Percentiles rank a stretch among this genome's conserved stretches.
Evolutionary conservation across 2,888 invertebrate genomes (phyloP).

Genomic region (Listrodromus nycthemerus): DNA sequence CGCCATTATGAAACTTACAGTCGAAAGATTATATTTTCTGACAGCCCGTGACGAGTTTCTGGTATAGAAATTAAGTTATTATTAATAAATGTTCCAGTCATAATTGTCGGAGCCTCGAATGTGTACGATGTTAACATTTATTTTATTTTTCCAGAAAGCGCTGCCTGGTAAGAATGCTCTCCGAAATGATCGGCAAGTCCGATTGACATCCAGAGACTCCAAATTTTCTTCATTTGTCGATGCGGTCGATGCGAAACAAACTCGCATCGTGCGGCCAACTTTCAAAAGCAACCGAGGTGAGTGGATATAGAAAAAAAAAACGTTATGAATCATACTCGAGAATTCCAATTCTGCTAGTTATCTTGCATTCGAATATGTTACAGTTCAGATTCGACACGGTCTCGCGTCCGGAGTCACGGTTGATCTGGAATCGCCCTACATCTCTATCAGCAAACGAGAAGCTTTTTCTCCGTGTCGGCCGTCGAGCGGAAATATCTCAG

Average conservation of each 20-base stretch:
- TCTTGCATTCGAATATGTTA: slow-evolving; percentile 34
- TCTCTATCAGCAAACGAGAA: slow-evolving; percentile 43
- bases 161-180: slow-evolving; percentile 69
- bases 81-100: not conserved
- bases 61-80: not conserved
- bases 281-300: not conserved
- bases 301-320: not conserved
- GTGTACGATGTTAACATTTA: not conserved
- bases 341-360: slow-evolving; percentile 2
- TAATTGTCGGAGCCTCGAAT: not conserved
- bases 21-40: no score
- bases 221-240: not conserved
- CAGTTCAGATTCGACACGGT: slow-evolving; percentile 54
- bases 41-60: not conserved
- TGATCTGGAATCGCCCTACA: slow-evolving; percentile 53
- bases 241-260: slow-evolving; percentile 8
- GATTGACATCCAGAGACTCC: slow-evolving; percentile 40
- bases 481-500: not conserved
- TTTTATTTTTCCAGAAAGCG: slow-evolving; percentile 69
- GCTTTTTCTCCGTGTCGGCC: slow-evolving; percentile 6
- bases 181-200: slow-evolving; percentile 70
- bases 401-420: slow-evolving; percentile 60
- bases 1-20: no score
- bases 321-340: not conserved
- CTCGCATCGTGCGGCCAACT: not conserved